These are phyloP conservation scores for Hyposoter dolosus DNA, from an alignment of 2,888 invertebrate species.

Conservation along the genomic window DNA sequence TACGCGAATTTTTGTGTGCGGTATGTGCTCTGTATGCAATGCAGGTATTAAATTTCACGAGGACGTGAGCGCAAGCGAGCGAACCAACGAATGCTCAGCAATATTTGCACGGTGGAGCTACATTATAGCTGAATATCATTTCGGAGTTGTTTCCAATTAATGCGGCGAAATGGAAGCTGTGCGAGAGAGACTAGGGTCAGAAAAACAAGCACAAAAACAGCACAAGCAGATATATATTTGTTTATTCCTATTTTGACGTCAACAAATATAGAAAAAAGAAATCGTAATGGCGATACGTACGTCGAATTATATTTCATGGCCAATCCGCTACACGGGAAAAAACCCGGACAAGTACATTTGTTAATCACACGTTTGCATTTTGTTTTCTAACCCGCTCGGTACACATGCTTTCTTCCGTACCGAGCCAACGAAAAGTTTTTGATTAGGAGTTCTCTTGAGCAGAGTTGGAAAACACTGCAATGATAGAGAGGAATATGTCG, in stretches of 20 bases:
- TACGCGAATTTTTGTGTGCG: conserved; percentile 35
- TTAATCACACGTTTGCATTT: too few relatives aligned
- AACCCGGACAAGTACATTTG: too few relatives aligned
- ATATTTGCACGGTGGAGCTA: conserved; percentile 74
- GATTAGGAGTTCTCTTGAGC: too few relatives aligned
- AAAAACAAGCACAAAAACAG: conserved; percentile 6
- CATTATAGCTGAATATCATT: conserved; percentile 76
- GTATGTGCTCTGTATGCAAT: conserved; percentile 56
- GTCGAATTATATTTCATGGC: conserved; percentile 34
- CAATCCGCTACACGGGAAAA: too few relatives aligned
- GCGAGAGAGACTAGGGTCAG: conserved; percentile 63
- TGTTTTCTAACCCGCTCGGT: too few relatives aligned
- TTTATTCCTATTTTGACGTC: neutral
- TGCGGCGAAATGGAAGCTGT: conserved; percentile 76
- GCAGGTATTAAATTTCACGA: conserved; percentile 73
- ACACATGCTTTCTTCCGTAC: too few relatives aligned
- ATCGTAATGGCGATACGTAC: conserved; percentile 16
- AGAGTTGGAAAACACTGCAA: too few relatives aligned
- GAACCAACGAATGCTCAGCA: conserved; percentile 51
- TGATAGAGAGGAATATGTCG: too few relatives aligned
- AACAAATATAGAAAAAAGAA: conserved; percentile 51
- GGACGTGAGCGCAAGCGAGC: conserved; percentile 39
- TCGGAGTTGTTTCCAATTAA: conserved; percentile 78
- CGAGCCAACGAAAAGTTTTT: too few relatives aligned
- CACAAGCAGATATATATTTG: neutral